A percentile compares a stretch with the other conserved stretches of the same genome.
These are phyloP conservation scores for Myotis davidii DNA, from an alignment of 2,113 vertebrate species.

Conservation along the genomic window DNA sequence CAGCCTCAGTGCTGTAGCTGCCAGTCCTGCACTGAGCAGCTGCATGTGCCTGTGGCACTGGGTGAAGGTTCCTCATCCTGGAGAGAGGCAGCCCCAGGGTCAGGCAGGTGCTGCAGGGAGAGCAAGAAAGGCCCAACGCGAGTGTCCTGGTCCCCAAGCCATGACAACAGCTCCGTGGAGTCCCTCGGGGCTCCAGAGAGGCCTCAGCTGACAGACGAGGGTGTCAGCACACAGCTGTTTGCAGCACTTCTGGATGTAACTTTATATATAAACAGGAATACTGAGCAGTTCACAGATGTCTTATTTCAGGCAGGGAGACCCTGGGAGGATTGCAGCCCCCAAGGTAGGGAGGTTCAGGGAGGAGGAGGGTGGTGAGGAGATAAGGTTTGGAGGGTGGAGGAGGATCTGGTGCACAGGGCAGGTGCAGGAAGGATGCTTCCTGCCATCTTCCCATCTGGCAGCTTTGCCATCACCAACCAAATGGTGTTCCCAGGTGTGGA, in stretches of 20 bases:
- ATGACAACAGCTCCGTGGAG: accelerated
- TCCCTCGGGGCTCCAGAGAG: accelerated
- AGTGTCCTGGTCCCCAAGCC: accelerated
- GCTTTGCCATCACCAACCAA: background rate
- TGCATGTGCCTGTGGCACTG: accelerated
- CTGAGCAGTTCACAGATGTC: background rate
- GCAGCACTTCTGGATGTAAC: background rate
- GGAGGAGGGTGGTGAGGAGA: background rate
- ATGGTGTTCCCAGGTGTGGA: background rate
- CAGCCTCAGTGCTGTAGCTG: accelerated
- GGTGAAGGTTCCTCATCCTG: background rate
- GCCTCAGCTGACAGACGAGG: accelerated
- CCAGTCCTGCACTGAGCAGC: accelerated
- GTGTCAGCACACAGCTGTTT: accelerated
- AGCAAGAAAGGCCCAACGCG: accelerated
- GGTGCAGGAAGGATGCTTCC: background rate
- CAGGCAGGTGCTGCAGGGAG: accelerated
- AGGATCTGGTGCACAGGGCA: background rate
- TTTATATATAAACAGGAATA: background rate
- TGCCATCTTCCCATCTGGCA: background rate
- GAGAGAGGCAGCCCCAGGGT: too few relatives aligned
- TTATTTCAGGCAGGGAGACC: background rate
- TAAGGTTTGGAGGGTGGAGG: background rate
- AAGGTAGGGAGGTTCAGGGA: background rate
- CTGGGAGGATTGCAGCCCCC: background rate